phyloP scores from a whole-genome alignment of 2,797 vertebrate species.

The Sylvilagus floridanus region DNA sequence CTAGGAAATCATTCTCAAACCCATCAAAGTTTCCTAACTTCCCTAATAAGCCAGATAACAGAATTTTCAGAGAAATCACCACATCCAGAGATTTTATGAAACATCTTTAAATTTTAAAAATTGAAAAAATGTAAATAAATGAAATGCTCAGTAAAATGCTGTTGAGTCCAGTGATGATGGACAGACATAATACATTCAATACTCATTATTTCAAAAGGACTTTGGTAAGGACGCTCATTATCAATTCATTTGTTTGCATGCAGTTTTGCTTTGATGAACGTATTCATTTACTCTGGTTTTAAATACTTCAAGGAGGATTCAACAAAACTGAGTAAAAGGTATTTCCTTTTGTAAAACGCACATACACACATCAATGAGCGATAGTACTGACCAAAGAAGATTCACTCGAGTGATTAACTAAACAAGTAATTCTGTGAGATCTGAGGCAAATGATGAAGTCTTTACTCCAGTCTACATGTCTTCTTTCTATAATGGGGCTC shows the following conservation, averaged over 20 bases:
- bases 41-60: background rate
- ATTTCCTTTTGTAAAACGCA: background rate
- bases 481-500: background rate
- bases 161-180: background rate
- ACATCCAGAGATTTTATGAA: background rate
- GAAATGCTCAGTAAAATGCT: background rate
- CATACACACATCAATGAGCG: background rate
- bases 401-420: background rate
- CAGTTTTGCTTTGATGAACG: background rate
- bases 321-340: background rate
- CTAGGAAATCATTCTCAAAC: background rate
- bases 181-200: background rate
- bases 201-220: background rate
- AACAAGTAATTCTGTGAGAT: background rate
- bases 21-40: background rate
- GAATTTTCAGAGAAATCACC: background rate
- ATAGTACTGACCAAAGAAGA: too few species aligned
- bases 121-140: background rate
- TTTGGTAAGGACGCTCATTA: background rate
- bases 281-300: background rate
- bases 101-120: constrained; percentile 31
- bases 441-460: background rate
- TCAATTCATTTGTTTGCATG: background rate
- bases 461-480: background rate
- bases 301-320: background rate